A percentile compares a stretch with the other conserved stretches of the same genome.
Evolutionary conservation across 2,113 vertebrate species (phyloP).

Genomic region (Pimephales promelas): DNA sequence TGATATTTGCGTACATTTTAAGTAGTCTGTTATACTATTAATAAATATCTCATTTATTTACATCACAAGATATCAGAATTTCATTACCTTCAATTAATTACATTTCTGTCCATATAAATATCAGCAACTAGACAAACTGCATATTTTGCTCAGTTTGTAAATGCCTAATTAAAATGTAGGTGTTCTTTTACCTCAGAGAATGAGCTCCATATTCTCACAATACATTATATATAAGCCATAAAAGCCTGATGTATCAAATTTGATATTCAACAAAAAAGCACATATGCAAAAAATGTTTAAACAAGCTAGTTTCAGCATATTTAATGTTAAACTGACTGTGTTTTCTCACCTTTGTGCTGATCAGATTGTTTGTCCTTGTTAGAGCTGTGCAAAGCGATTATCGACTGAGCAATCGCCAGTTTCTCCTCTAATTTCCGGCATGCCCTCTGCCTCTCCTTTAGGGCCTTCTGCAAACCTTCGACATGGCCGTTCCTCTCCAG

Average conservation of each 20-base stretch:
- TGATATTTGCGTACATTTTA: background rate
- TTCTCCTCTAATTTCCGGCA: constrained; percentile 55
- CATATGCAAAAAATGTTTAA: too few species aligned
- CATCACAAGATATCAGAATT: too few species aligned
- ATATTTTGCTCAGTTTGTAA: background rate
- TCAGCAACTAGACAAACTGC: background rate
- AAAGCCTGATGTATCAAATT: background rate
- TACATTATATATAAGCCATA: background rate
- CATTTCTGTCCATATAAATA: background rate
- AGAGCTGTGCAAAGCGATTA: constrained; percentile 56
- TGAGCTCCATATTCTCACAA: background rate
- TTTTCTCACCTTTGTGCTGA: constrained; percentile 64
- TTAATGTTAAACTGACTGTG: background rate
- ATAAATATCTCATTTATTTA: too few species aligned
- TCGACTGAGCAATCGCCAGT: constrained; percentile 61
- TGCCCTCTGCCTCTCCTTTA: constrained; percentile 72
- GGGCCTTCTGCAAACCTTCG: constrained; percentile 72
- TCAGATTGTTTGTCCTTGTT: constrained; percentile 53
- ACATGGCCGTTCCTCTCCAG: constrained; percentile 60
- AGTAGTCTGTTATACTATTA: background rate
- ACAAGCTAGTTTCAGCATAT: background rate
- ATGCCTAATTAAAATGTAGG: too few species aligned
- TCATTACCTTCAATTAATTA: too few species aligned
- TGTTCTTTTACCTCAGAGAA: background rate
- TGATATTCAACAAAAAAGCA: background rate